Evolutionary conservation across 2,888 invertebrate genomes (phyloP), one percentile per base, ranked within the genome.

Genomic region (Dryadula phaetusa): DNA sequence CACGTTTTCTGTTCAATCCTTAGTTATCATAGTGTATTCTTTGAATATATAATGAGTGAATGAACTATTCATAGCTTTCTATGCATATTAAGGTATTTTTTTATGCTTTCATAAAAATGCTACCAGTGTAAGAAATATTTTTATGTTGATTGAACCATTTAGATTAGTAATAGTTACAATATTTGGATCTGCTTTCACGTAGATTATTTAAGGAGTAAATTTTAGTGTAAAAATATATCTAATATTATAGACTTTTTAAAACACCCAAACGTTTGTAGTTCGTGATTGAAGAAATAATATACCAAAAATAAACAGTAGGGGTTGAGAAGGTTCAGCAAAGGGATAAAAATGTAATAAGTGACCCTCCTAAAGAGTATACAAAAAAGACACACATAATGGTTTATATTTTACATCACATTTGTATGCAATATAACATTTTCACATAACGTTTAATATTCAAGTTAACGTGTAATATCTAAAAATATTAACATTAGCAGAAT

Each of bases 301-400:
- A 84, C 85, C 86, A 83, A 77, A 82, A 78, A 84, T 84, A 84
- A 87, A 85, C 80, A 80, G 78, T 75, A 73, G 77, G 78, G 81
- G 77, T 77, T 81, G 80, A 79, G 79, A 79, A 79, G 80, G 82
- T 81, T 80, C 79, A 76, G 80, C 77, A 79, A 81, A 80, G 79
- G 82, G 82, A 81, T 22, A n/a, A 3, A 34, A 54, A 54, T 54
- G 37, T 37, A 54, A 54, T 37, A 54, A 37, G 22, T 37, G 34
- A 7, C 54, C 37, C 54, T 37, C 22, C 8, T 6, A 54, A n/a
- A 37, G 8, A 20, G 14, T 25, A 16, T n/a, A 12, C 40, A 58
- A 47, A 58, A 49, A 25, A 49, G 49, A 47, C 47, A 49, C 47
- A 37, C 20, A 18, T 54, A n/a, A n/a, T 20, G 37, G 20, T 22